Base-by-base conservation (phyloP, 2,888 invertebrate species). In the Sicus ferrugineus region DNA sequence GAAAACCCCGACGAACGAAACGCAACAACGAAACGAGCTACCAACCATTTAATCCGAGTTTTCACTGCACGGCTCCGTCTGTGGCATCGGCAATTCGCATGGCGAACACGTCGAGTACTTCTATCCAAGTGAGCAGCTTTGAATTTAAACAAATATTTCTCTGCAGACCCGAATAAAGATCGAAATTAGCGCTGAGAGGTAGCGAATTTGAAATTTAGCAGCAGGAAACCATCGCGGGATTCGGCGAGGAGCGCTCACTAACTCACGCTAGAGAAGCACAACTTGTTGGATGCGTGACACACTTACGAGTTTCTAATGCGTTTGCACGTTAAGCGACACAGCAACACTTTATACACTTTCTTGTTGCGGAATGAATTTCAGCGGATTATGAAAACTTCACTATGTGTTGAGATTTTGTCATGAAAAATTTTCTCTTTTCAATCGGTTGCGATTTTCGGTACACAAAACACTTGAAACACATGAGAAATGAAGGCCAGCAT, bases 1-100 rank as follows among this genome's bases (percentile, higher is more conserved):
- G 26, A 14, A 21, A 38, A 42, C 16, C 21, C 38, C 26, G 14
- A 38, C 4, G 3, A 16, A 19, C 19, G 34, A 54, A 50, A 23
- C 38, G 38, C 52, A 54, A 38, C 54, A 54, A 63, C 31, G 34
- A 30, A 62, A 70, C 63, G 3, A 42, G 30, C 59, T 79, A 79
- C 80, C 73, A 76, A 79, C 80, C 79, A 79, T 80, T 79, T 79
- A 80, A 79, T 79, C 78, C 78, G 77, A 78, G 75, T 76, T 78
- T 74, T 79, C 79, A 75, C 77, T 79, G 28, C 48, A 61, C 59
- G 28, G 63, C 48, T 58, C 19, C 61, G 34, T 56, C 52, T 30
- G 62, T 28, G 23, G 59, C 66, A 31, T 54, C 61, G 11, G 23
- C 19, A 52, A 66, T 67, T 67, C 59, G 62, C 70, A 66, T 70